A percentile compares a stretch with the other conserved stretches of the same genome.
These are phyloP conservation scores for Sebastes alutus DNA, from an alignment of 2,797 vertebrate genomes.

Conservation along the genomic window DNA sequence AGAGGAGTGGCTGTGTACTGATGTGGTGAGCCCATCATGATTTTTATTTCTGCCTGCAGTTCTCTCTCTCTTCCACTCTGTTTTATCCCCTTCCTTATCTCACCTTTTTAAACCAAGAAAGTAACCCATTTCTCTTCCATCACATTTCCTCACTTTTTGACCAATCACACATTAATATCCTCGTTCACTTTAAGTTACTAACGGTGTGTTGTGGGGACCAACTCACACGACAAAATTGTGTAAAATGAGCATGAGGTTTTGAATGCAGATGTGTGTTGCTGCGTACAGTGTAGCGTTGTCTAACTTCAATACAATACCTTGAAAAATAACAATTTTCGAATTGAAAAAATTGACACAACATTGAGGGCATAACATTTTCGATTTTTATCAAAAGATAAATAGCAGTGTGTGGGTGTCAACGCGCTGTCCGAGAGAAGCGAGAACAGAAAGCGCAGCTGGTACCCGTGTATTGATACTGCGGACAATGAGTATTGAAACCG, in stretches of 20 bases:
- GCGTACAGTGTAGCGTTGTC: neutral
- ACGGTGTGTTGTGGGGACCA: conserved; percentile 20
- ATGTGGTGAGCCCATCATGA: conserved; percentile 93
- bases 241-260: conserved; percentile 44
- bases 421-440: too few relatives aligned
- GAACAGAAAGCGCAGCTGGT: too few relatives aligned
- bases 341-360: too few relatives aligned
- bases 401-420: too few relatives aligned
- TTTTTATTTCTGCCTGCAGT: conserved; percentile 81
- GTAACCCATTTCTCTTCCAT: conserved; percentile 20
- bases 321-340: too few relatives aligned
- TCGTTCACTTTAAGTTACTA: conserved; percentile 22
- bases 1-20: conserved; percentile 98
- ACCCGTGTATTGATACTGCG: too few relatives aligned
- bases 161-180: conserved; percentile 3
- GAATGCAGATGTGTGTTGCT: neutral
- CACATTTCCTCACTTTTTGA: conserved; percentile 20
- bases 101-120: neutral
- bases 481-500: too few relatives aligned
- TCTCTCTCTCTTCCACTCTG: neutral
- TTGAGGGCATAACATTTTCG: too few relatives aligned
- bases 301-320: too few relatives aligned
- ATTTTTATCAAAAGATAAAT: too few relatives aligned
- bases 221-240: neutral
- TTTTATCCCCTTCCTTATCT: conserved; percentile 2